Conservation (phyloP, 2,113 vertebrate genomes). For the Cyprinus carpio region DNA sequence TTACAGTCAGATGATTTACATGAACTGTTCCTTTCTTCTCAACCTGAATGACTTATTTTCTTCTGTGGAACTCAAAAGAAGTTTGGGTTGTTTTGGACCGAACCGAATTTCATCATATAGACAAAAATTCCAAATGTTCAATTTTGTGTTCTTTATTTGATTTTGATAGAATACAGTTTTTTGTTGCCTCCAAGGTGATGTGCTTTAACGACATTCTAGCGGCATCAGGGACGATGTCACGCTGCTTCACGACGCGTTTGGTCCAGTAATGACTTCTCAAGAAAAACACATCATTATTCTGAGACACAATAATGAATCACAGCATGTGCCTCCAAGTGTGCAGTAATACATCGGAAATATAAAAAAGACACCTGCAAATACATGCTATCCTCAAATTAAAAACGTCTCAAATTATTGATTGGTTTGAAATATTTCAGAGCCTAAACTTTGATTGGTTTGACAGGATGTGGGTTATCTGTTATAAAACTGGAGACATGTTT, state of each 20-base stretch:
- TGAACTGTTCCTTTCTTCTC: too few species aligned
- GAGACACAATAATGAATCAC: not conserved
- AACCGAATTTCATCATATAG: too few species aligned
- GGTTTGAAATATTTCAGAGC: not conserved
- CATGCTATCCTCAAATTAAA: not conserved
- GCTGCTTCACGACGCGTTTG: not conserved
- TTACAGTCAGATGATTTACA: too few species aligned
- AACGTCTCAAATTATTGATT: not conserved
- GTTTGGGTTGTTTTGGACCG: too few species aligned
- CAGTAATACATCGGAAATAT: not conserved
- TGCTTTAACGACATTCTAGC: slow-evolving; percentile 14
- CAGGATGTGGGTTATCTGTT: slow-evolving; percentile 1
- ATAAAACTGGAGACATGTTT: not conserved
- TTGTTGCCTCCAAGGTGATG: too few species aligned
- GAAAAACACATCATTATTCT: not conserved
- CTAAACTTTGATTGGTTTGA: not conserved
- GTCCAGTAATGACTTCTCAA: not conserved
- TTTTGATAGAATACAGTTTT: too few species aligned
- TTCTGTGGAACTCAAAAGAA: too few species aligned
- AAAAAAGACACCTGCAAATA: not conserved
- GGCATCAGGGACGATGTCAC: not conserved
- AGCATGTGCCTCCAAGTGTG: not conserved
- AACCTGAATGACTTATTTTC: too few species aligned
- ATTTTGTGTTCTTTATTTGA: too few species aligned
- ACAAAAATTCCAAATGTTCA: too few species aligned